Conservation (phyloP, 1,140 invertebrate genomes). For the Drosophila bipectinata region DNA sequence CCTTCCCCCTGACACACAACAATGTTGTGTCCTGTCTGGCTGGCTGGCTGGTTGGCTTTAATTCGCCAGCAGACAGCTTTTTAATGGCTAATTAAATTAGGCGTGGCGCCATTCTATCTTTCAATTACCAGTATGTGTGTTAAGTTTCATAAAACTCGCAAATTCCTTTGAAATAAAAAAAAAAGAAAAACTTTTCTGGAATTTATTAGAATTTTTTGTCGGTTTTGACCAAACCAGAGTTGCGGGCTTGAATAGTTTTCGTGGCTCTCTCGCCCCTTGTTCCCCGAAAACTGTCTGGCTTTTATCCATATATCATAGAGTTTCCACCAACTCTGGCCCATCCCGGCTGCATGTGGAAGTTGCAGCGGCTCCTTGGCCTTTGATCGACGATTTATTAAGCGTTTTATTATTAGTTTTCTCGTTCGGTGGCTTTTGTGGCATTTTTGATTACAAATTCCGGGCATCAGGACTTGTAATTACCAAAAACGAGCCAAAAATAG, state of each 20-base stretch:
- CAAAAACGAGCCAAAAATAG: conserved; percentile 27
- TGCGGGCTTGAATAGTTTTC: conserved; percentile 41
- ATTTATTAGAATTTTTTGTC: conserved; percentile 69
- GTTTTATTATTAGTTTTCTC: conserved; percentile 79
- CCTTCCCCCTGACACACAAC: not conserved
- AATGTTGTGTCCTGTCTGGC: conserved; percentile 1
- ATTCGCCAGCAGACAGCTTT: conserved; percentile 42
- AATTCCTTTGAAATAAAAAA: conserved; percentile 35
- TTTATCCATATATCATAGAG: conserved; percentile 71
- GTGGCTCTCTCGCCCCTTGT: conserved; percentile 10
- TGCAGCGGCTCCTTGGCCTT: conserved; percentile 55
- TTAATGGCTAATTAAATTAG: conserved; percentile 47
- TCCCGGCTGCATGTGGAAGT: conserved; percentile 17
- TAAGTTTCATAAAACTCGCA: conserved; percentile 28
- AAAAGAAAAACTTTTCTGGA: conserved; percentile 37
- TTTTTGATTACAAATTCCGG: conserved; percentile 79
- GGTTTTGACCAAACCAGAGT: conserved; percentile 24
- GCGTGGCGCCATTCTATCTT: conserved; percentile 38
- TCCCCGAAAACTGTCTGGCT: conserved; percentile 3
- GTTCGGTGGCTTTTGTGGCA: conserved; percentile 66
- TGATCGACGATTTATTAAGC: conserved; percentile 80
- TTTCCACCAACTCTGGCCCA: conserved; percentile 23
- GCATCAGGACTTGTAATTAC: conserved; percentile 57
- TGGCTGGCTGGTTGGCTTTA: conserved; percentile 1
- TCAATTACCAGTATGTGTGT: conserved; percentile 46